These are phyloP conservation scores for Dendrocincla fuliginosa DNA, from an alignment of 2,797 vertebrate genomes.

Conservation along the genomic window DNA sequence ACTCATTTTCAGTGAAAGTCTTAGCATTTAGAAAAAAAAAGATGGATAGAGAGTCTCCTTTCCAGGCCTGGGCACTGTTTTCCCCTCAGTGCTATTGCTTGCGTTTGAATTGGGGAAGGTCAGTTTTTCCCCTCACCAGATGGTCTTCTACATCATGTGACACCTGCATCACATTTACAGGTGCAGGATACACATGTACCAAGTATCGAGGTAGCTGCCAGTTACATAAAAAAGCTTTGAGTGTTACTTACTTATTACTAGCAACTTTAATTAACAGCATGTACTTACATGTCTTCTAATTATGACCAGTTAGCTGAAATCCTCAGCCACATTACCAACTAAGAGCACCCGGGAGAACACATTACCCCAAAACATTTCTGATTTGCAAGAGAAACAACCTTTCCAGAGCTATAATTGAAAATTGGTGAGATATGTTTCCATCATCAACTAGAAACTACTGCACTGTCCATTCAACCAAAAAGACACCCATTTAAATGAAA, in stretches of 20 bases:
- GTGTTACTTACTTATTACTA: slow-evolving; percentile 3
- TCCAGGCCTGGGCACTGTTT: not conserved
- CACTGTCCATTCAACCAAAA: not conserved
- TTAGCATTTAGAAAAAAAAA: not conserved
- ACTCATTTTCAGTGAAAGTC: not conserved
- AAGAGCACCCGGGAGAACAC: not conserved
- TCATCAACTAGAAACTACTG: not conserved
- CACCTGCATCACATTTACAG: slow-evolving; percentile 1
- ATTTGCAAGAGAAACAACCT: not conserved
- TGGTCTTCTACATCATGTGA: not conserved
- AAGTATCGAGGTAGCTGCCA: slow-evolving; percentile 20
- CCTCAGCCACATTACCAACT: not conserved
- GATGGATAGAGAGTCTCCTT: not conserved
- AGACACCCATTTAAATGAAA: not conserved
- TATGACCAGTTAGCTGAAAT: slow-evolving; percentile 3
- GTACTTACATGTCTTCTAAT: not conserved
- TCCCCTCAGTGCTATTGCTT: not conserved
- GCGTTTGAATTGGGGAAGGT: not conserved
- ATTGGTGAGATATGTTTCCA: not conserved
- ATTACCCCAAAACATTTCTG: not conserved
- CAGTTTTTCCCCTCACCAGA: slow-evolving; percentile 3
- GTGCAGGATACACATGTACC: not conserved
- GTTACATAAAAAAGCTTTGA: not conserved
- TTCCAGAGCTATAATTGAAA: not conserved
- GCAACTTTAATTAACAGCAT: slow-evolving; percentile 33